These are phyloP conservation scores for Limulus polyphemus DNA, from an alignment of 2,888 invertebrate genomes.

Conservation along the genomic window DNA sequence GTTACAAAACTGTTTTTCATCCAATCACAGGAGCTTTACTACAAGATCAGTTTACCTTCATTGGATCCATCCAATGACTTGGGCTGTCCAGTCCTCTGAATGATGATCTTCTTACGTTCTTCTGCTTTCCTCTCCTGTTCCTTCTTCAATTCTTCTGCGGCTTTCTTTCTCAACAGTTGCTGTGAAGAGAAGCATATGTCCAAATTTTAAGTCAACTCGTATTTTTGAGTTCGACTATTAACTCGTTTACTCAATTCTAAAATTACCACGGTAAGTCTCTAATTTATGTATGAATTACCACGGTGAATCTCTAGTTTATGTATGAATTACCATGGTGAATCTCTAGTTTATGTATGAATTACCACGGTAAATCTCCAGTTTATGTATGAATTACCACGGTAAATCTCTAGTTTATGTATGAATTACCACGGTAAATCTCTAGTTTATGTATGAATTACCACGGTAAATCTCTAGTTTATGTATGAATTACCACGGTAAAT, in stretches of 20 bases:
- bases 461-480: no score
- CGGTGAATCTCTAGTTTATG: no score
- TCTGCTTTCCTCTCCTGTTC: conserved; percentile 29
- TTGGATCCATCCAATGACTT: conserved; percentile 24
- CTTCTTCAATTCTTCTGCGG: conserved; percentile 29
- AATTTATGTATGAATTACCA: no score
- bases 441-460: no score
- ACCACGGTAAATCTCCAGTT: no score
- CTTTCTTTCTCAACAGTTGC: conserved; percentile 27
- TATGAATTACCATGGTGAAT: no score
- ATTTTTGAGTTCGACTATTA: neutral
- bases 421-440: no score
- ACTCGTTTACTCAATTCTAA: neutral
- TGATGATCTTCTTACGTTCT: conserved; percentile 27
- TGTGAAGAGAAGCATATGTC: conserved; percentile 5
- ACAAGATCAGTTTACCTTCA: conserved; percentile 22
- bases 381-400: no score
- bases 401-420: no score
- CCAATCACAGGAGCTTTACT: no score
- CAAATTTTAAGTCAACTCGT: neutral
- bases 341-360: no score
- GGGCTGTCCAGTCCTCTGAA: conserved; percentile 24
- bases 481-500: neutral
- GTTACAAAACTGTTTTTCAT: no score
- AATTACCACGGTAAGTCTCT: neutral